Evolutionary conservation across 2,797 vertebrate species (phyloP).

Genomic region (Tragelaphus oryx): DNA sequence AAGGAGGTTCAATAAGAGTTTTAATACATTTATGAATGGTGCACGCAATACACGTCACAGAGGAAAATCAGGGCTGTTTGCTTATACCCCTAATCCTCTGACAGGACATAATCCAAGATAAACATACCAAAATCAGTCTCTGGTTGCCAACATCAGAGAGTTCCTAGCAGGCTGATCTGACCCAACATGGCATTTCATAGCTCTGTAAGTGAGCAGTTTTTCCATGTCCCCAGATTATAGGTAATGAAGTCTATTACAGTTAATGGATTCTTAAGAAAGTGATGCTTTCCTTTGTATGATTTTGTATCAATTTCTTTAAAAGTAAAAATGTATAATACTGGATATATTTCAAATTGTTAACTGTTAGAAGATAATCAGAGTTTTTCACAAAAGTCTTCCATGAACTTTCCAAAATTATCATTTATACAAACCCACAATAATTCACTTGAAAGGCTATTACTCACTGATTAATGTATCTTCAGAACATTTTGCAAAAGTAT

Average conservation of each 20-base stretch:
- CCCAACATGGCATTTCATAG: not conserved
- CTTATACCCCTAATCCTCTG: not conserved
- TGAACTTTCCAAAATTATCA: conserved; percentile 24
- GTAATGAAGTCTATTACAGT: not conserved
- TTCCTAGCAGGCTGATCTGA: not conserved
- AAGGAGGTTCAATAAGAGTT: not conserved
- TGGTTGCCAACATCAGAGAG: not conserved
- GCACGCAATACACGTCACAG: not conserved
- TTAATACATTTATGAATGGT: not conserved
- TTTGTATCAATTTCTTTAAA: conserved; percentile 35
- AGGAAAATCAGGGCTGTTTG: not conserved
- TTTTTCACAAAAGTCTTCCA: conserved; percentile 26
- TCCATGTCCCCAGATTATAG: not conserved
- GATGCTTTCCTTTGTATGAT: not conserved
- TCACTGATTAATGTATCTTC: not conserved
- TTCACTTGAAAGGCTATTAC: conserved; percentile 11
- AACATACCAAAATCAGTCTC: not conserved
- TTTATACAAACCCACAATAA: conserved; percentile 14
- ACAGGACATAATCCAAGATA: not conserved
- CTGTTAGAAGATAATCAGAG: conserved; percentile 10
- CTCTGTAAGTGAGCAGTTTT: not conserved
- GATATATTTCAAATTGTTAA: conserved; percentile 1
- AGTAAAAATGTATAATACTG: not conserved
- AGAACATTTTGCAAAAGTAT: not conserved
- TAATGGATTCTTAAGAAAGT: not conserved